Base-by-base conservation (phyloP, 2,888 invertebrate genomes). In the Nineta flava region DNA sequence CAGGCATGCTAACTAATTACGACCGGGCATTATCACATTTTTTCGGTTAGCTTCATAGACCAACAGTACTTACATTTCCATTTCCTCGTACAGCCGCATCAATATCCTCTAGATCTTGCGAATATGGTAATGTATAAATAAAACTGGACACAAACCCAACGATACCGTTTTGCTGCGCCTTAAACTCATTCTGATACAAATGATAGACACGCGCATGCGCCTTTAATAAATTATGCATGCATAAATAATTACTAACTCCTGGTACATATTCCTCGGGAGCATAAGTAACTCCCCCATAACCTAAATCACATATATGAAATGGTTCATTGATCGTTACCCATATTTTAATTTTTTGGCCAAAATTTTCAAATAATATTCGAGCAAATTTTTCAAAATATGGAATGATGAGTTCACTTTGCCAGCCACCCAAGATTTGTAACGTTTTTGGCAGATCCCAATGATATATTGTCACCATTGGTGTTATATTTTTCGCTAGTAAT, bases 121-220 rank as follows among this genome's bases (percentile, higher is more conserved):
- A 21, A 21, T 44, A 21, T 10, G 44, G 44, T n/a, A 21, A 19
- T 13, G 2, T 9, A 16, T 10, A 44, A 10, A 44, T 26, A 21
- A 4, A 44, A 21, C 44, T 44, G 21, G 26, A 13, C 16, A 44
- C 44, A 9, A 16, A 21, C 1, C 44, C 44, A 19, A 44, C 19
- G 2, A 13, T 13, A 2, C 21, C 44, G 12, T 19, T 19, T 26
- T 44, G n/a, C 2, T 54, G 57, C 0, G 67, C 55, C 51, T 74
- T 69, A 62, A 76, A 83, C n/a, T 72, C 69, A 6, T 72, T 64
- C 46, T 80, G 70, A 60, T 82, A 83, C 19, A 81, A 60, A 50
- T 75, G 72, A 62, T 77, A 85, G 0, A 75, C 73, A 57, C 71
- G 75, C 2, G 79, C 81, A 58, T 86, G 85, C 1, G 84, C 76